phyloP scores from a whole-genome alignment of 2,888 invertebrate species.

The Ligdia adustata region DNA sequence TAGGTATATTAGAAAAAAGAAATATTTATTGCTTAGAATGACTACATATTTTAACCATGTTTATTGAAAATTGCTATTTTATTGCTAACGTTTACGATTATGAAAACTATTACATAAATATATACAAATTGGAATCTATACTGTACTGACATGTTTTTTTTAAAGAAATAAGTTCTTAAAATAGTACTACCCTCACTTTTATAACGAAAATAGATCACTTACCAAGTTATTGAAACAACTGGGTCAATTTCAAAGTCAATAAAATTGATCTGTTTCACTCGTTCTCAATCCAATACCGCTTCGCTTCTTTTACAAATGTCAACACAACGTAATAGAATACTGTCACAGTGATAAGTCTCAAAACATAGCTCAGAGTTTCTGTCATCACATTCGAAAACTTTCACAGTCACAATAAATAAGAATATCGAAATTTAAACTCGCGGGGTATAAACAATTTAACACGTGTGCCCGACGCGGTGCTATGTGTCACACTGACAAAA shows the following conservation, averaged over 20 bases:
- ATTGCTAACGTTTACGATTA: no score
- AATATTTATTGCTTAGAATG: no score
- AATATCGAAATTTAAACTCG: slow-evolving; percentile 33
- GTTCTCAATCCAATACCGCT: slow-evolving; percentile 60
- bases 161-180: no score
- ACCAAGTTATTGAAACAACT: slow-evolving; percentile 39
- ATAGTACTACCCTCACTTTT: slow-evolving; percentile 5
- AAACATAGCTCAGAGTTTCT: slow-evolving; percentile 63
- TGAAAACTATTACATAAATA: no score
- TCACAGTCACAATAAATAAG: slow-evolving; percentile 24
- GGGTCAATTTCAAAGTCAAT: slow-evolving; percentile 43
- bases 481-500: slow-evolving; percentile 60
- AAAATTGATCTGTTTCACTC: slow-evolving; percentile 34
- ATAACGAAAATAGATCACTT: slow-evolving; percentile 30
- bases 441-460: slow-evolving; percentile 35
- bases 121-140: no score
- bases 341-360: slow-evolving; percentile 63
- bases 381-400: slow-evolving; percentile 64
- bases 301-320: slow-evolving; percentile 67
- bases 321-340: slow-evolving; percentile 66
- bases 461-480: slow-evolving; percentile 44
- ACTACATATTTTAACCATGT: no score
- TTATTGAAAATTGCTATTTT: no score
- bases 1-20: no score
- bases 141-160: no score